Conservation (phyloP, 2,797 vertebrate species). For the Gallirallus australis region DNA sequence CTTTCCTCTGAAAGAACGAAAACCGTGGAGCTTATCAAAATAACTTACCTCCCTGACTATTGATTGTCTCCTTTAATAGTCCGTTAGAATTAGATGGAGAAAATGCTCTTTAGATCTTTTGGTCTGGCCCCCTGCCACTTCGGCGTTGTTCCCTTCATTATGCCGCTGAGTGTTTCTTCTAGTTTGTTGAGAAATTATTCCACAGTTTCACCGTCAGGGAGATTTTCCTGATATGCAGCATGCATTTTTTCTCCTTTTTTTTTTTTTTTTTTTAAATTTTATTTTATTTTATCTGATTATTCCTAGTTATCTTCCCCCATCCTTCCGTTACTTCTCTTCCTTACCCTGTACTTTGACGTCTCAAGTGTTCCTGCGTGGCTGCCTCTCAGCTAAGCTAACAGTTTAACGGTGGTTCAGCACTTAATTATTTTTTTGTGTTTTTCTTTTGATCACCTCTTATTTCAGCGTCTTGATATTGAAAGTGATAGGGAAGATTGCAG, state of each 20-base stretch:
- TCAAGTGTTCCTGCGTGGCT: neutral
- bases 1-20: conserved; percentile 40
- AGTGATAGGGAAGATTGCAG: neutral
- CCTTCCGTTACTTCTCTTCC: neutral
- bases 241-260: neutral
- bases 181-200: conserved; percentile 49
- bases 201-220: conserved; percentile 19
- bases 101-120: conserved; percentile 57
- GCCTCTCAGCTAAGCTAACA: neutral
- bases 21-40: conserved; percentile 52
- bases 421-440: neutral
- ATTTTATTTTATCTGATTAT: neutral
- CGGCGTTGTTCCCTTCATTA: conserved; percentile 53
- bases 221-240: neutral
- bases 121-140: conserved; percentile 39
- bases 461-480: neutral
- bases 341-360: neutral
- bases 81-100: conserved; percentile 48
- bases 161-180: conserved; percentile 40
- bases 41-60: conserved; percentile 70
- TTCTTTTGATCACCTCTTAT: neutral
- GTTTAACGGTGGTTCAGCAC: neutral
- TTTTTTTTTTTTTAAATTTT: neutral
- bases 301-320: neutral
- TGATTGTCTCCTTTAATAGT: conserved; percentile 64